Percentiles rank a stretch among this genome's conserved stretches.
These are phyloP conservation scores for Molossus alvarezi DNA, from an alignment of 2,797 vertebrate genomes.

Conservation along the genomic window DNA sequence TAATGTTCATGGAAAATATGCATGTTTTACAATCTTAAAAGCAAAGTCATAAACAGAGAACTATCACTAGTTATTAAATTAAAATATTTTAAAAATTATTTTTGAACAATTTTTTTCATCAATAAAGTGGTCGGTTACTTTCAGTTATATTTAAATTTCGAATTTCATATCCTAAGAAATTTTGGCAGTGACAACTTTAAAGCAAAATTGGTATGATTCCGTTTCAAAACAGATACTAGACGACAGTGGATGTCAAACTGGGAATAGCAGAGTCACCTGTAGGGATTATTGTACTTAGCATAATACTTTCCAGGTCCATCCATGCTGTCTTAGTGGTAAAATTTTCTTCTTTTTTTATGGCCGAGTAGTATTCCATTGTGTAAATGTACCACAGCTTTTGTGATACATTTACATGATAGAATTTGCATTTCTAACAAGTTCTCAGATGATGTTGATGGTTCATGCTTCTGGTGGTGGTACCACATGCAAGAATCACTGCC, in stretches of 20 bases:
- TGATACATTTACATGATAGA: neutral
- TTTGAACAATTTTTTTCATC: neutral
- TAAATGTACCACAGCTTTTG: neutral
- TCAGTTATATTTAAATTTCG: conserved; percentile 53
- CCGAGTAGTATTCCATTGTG: neutral
- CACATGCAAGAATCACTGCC: neutral
- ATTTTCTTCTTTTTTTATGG: neutral
- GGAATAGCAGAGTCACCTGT: neutral
- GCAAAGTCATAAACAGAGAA: conserved; percentile 14
- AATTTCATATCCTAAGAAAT: conserved; percentile 59
- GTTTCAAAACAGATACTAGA: conserved; percentile 2
- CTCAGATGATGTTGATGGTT: neutral
- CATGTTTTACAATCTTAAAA: conserved; percentile 27
- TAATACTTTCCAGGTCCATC: neutral
- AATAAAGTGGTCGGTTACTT: neutral
- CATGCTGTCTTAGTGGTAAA: neutral
- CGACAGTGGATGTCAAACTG: neutral
- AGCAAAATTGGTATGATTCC: neutral
- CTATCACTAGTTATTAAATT: neutral
- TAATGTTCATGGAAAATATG: conserved; percentile 19
- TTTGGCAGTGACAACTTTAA: neutral
- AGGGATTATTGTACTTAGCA: neutral
- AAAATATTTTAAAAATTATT: neutral
- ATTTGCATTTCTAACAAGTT: neutral
- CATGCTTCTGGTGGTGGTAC: neutral